These are phyloP conservation scores for Acheta domesticus DNA, from an alignment of 2,888 invertebrate genomes.

Conservation along the genomic window DNA sequence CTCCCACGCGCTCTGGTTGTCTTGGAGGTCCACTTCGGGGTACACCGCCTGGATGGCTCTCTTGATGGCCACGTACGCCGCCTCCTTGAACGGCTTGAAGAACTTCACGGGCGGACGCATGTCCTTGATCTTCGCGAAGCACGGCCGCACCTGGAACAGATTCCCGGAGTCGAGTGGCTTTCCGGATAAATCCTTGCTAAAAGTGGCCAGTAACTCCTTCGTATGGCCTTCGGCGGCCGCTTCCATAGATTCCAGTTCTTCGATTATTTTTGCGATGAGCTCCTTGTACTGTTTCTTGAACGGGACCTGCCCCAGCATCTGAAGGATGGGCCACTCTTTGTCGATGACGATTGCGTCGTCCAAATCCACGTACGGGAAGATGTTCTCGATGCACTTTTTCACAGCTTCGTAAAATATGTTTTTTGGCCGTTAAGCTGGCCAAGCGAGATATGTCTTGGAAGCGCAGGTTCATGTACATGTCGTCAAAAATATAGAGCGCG, in stretches of 20 bases:
- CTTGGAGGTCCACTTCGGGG: background rate
- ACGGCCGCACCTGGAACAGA: background rate
- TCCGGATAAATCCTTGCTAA: background rate
- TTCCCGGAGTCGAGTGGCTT: background rate
- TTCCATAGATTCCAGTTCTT: background rate
- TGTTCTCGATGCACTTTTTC: background rate
- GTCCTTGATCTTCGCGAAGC: background rate
- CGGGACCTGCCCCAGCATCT: background rate
- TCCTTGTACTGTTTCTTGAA: background rate
- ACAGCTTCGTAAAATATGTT: background rate
- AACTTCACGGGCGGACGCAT: background rate
- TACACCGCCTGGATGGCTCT: background rate
- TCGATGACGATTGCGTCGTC: background rate
- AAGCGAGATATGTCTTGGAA: background rate
- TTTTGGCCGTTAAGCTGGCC: background rate
- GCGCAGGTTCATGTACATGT: too few species aligned
- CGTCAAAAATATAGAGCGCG: too few species aligned
- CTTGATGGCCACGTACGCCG: background rate
- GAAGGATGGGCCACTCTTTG: background rate
- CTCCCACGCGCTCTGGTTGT: constrained; percentile 10
- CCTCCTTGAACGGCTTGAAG: background rate
- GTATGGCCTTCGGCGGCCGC: background rate
- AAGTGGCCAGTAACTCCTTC: background rate
- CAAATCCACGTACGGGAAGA: background rate
- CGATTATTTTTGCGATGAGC: background rate